Evolutionary conservation across 2,113 vertebrate species (phyloP), one percentile per base, ranked within the genome.

Genomic region (Pseudopodoces humilis): DNA sequence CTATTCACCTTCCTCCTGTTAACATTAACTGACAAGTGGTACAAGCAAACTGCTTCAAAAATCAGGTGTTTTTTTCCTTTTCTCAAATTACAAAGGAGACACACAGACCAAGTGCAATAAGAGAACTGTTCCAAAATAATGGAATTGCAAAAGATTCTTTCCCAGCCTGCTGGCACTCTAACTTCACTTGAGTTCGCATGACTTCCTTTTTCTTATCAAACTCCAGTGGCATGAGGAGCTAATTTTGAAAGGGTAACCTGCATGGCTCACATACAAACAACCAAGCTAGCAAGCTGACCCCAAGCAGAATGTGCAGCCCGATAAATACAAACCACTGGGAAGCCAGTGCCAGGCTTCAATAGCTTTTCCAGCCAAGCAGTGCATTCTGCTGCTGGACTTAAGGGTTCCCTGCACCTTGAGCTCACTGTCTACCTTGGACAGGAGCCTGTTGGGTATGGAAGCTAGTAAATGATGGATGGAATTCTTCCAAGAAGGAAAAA

Each of bases 161-260:
- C 85, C 94, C 83, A 96, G 97, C 95, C 97, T 96, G 92, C 90
- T 89, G 96, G 95, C 95, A 96, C 95, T 97, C 97, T 92, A 94
- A 95, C 96, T 97, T 92, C 94, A 96, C 97, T 93, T 95, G 93
- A 95, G 96, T 97, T 97, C 96, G 98, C 98, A 98, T 98, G 98
- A 97, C 92, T 92, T 97, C 94, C 95, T 96, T 94, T 96, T 96
- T 97, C 96, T 97, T 94, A 96, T 67, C 93, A 96, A 97, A 98
- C 98, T 98, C 95, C 98, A 98, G 98, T 93, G 98, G 98, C 98
- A 99, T 99, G 99, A 99, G 97, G 98, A 98, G 97, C 98, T 98
- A 97, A 96, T 97, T 97, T 97, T 95, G 94, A 97, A 98, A 98
- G 97, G 98, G 98, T 98, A 98, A 98, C 97, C 98, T 98, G 99